These are phyloP conservation scores for Sogatella furcifera DNA, from an alignment of 1,140 invertebrate species.

Conservation along the genomic window DNA sequence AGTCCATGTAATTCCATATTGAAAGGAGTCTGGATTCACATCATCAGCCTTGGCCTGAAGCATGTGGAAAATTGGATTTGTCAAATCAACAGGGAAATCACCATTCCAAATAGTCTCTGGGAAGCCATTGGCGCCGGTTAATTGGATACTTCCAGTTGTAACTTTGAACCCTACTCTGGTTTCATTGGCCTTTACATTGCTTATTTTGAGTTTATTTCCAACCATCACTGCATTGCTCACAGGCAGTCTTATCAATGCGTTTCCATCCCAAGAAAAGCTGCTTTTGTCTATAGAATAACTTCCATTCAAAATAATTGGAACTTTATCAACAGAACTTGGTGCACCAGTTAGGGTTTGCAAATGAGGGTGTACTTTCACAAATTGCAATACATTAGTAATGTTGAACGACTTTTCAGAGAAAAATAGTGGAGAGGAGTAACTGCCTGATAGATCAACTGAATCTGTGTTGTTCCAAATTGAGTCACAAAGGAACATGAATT, in stretches of 20 bases:
- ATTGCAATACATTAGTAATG: neutral
- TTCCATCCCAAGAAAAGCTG: neutral
- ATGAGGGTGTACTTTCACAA: neutral
- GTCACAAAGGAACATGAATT: neutral
- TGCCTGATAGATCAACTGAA: neutral
- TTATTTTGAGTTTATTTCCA: too few species aligned
- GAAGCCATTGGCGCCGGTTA: too few species aligned
- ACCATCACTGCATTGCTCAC: neutral
- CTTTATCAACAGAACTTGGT: neutral
- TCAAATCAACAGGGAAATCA: too few species aligned
- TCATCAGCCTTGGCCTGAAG: too few species aligned
- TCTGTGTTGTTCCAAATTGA: conserved; percentile 1
- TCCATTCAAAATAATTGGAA: conserved; percentile 4
- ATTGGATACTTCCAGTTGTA: too few species aligned
- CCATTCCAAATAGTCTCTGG: too few species aligned
- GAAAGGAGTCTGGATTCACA: too few species aligned
- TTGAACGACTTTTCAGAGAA: neutral
- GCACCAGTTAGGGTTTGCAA: neutral
- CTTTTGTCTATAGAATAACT: neutral
- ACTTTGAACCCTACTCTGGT: too few species aligned
- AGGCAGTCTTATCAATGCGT: neutral
- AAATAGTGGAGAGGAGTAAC: conserved; percentile 5
- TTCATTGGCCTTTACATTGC: too few species aligned
- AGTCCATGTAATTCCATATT: too few species aligned
- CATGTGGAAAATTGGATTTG: too few species aligned